Conservation (phyloP, 2,888 invertebrate species). For the Cerastis leucographa region DNA sequence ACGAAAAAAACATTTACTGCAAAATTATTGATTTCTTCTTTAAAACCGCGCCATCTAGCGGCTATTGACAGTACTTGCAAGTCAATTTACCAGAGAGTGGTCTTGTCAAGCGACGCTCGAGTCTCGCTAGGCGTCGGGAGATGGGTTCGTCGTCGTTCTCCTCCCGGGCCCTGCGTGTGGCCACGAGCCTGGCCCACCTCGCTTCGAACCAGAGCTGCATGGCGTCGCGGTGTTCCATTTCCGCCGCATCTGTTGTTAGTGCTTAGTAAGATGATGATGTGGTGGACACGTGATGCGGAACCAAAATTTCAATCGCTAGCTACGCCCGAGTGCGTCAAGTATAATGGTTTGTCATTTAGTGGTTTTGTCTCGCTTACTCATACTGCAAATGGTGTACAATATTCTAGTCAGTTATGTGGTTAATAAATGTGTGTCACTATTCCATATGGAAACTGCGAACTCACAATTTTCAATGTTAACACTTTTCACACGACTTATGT, state of each 20-base stretch:
- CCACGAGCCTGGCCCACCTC: constrained; percentile 84
- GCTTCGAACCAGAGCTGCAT: constrained; percentile 88
- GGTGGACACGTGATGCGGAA: constrained; percentile 35
- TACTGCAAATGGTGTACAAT: background rate
- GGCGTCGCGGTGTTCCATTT: constrained; percentile 84
- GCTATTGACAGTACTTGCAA: background rate
- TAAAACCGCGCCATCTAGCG: constrained; percentile 13
- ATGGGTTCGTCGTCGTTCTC: constrained; percentile 71
- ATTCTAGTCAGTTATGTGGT: background rate
- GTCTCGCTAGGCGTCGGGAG: constrained; percentile 75
- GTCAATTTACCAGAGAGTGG: constrained; percentile 80
- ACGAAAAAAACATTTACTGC: background rate
- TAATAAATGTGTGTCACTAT: background rate
- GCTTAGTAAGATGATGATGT: constrained; percentile 45
- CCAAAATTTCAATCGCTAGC: background rate
- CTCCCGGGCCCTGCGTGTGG: constrained; percentile 80
- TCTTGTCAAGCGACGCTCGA: constrained; percentile 77
- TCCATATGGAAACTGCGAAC: background rate
- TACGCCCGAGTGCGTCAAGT: background rate
- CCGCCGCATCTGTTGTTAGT: constrained; percentile 69
- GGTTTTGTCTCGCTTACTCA: background rate
- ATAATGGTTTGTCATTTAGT: background rate
- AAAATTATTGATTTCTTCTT: background rate
- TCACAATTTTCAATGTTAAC: background rate
- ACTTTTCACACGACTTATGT: background rate